phyloP scores from a whole-genome alignment of 2,113 vertebrate genomes.

The Alosa alosa region DNA sequence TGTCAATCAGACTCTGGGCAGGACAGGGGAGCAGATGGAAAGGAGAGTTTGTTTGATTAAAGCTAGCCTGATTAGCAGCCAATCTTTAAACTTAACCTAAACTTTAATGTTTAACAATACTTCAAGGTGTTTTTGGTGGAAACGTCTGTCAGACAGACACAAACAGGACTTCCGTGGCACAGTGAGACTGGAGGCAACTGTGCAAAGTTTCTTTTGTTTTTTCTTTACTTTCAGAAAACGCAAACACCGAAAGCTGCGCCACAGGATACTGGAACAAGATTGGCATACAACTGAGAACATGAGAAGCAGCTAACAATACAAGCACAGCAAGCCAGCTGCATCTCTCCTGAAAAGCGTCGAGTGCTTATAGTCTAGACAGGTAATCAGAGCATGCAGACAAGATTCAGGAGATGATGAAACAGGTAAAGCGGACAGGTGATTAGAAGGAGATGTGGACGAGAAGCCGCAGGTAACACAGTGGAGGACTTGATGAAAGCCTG shows the following conservation, averaged over 20 bases:
- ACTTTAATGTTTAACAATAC: neutral
- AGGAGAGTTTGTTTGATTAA: neutral
- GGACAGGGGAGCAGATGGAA: neutral
- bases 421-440: neutral
- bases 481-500: neutral
- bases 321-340: neutral
- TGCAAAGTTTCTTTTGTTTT: neutral
- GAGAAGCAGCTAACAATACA: slow-evolving; percentile 7
- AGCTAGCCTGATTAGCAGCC: neutral
- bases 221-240: neutral
- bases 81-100: neutral
- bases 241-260: neutral
- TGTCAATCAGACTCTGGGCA: neutral
- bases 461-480: neutral
- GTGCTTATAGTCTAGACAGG: slow-evolving; percentile 1
- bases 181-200: neutral
- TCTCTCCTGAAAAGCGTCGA: neutral
- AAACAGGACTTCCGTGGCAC: neutral
- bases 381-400: neutral
- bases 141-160: neutral
- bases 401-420: slow-evolving; percentile 1
- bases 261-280: slow-evolving; percentile 8
- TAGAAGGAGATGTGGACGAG: neutral
- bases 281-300: slow-evolving; percentile 17
- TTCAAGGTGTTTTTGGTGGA: neutral